Percentiles rank a stretch among this genome's conserved stretches.
Conservation (phyloP, 2,113 vertebrate genomes). For the Diglossa brunneiventris region DNA sequence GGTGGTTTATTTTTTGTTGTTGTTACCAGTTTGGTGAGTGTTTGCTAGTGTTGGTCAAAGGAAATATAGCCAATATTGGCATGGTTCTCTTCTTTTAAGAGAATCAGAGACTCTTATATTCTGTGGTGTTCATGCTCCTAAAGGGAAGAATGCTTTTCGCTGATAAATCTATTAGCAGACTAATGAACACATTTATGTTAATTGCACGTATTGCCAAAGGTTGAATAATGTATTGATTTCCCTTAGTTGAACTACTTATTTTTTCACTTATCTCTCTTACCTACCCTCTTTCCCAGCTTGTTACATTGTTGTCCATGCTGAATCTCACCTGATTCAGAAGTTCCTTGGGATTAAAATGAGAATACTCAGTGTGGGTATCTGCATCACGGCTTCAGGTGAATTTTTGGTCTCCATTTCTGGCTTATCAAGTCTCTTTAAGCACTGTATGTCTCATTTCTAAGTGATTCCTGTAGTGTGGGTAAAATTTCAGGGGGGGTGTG, state of each 20-base stretch:
- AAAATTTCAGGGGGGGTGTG: background rate
- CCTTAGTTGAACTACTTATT: background rate
- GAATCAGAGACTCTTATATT: background rate
- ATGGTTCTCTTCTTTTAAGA: background rate
- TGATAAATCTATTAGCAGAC: background rate
- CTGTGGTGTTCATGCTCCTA: background rate
- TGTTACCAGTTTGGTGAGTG: background rate
- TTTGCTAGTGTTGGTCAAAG: background rate
- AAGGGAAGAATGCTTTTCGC: background rate
- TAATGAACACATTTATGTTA: constrained; percentile 33
- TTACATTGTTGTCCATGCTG: background rate
- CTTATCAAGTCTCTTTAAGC: background rate
- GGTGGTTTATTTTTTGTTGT: background rate
- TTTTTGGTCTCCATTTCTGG: background rate
- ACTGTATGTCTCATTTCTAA: background rate
- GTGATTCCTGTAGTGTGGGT: background rate
- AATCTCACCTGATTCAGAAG: background rate
- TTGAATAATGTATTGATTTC: constrained; percentile 39
- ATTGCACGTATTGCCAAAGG: background rate
- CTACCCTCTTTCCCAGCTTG: background rate
- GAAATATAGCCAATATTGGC: background rate
- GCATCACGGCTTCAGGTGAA: background rate
- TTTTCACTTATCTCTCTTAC: background rate
- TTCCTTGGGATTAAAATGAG: background rate
- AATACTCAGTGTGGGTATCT: background rate